phyloP scores from a whole-genome alignment of 2,113 vertebrate genomes.

The Galemys pyrenaicus region DNA sequence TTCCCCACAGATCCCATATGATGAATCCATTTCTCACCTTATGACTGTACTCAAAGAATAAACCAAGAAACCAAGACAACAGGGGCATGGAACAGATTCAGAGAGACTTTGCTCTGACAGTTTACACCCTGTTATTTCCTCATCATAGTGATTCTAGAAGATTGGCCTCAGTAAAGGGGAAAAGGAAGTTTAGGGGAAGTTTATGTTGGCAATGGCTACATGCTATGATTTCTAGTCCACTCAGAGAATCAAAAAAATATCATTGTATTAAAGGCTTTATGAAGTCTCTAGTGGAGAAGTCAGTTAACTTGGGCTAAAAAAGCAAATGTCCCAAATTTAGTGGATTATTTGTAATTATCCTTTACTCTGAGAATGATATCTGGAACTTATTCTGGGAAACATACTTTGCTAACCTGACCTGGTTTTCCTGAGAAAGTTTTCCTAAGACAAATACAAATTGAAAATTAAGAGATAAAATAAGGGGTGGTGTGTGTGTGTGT shows the following conservation, averaged over 20 bases:
- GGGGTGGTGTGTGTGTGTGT: fast-evolving
- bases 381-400: background rate
- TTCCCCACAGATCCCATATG: too few relatives aligned
- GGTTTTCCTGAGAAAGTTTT: background rate
- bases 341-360: background rate
- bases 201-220: background rate
- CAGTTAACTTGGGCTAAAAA: background rate
- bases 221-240: background rate
- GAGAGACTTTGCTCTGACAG: too few relatives aligned
- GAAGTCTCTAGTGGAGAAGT: background rate
- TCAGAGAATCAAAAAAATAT: background rate
- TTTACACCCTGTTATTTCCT: background rate
- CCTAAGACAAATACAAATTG: background rate
- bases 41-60: background rate
- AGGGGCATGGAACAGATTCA: background rate
- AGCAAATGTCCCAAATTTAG: background rate
- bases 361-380: background rate
- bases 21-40: background rate
- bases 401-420: background rate
- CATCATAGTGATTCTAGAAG: background rate
- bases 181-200: background rate
- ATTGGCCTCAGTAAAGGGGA: background rate
- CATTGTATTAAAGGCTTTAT: background rate
- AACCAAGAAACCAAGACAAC: background rate
- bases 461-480: background rate